Evolutionary conservation across 1,140 invertebrate species (phyloP).

Genomic region (Zaprionus capensis): DNA sequence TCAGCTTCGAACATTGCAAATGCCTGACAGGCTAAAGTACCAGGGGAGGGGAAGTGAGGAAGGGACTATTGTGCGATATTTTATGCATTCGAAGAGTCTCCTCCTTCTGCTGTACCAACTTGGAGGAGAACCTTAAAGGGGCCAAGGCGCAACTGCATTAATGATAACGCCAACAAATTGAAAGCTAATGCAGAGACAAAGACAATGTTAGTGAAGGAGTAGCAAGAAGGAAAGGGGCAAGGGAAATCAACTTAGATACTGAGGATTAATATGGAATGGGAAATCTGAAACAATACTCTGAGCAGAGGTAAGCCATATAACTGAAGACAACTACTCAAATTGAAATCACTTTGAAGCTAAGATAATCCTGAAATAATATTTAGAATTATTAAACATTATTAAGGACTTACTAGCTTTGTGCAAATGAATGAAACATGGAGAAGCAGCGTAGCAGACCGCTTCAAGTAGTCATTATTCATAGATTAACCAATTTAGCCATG

Average conservation of each 20-base stretch:
- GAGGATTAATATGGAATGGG: background rate
- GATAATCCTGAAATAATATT: background rate
- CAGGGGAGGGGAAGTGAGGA: background rate
- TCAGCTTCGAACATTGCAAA: conserved; percentile 63
- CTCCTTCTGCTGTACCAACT: conserved; percentile 7
- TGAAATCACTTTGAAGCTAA: background rate
- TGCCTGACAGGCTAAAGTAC: conserved; percentile 48
- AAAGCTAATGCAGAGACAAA: conserved; percentile 28
- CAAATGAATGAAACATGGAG: too few relatives aligned
- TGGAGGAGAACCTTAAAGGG: conserved; percentile 19
- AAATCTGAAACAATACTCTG: background rate
- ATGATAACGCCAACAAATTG: conserved; percentile 42
- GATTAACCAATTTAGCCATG: too few relatives aligned
- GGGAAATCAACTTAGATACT: background rate
- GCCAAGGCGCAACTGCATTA: conserved; percentile 28
- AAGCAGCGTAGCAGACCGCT: too few relatives aligned
- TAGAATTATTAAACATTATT: too few relatives aligned
- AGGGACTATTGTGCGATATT: conserved; percentile 28
- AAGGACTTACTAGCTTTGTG: too few relatives aligned
- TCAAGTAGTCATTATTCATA: too few relatives aligned
- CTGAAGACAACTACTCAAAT: background rate
- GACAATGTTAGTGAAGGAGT: background rate
- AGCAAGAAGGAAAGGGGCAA: background rate
- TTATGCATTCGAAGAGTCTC: conserved; percentile 36
- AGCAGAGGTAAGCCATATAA: background rate